Evolutionary conservation across 1,140 invertebrate genomes (phyloP), one percentile per base, ranked within the genome.

Genomic region (Copidosoma floridanum): DNA sequence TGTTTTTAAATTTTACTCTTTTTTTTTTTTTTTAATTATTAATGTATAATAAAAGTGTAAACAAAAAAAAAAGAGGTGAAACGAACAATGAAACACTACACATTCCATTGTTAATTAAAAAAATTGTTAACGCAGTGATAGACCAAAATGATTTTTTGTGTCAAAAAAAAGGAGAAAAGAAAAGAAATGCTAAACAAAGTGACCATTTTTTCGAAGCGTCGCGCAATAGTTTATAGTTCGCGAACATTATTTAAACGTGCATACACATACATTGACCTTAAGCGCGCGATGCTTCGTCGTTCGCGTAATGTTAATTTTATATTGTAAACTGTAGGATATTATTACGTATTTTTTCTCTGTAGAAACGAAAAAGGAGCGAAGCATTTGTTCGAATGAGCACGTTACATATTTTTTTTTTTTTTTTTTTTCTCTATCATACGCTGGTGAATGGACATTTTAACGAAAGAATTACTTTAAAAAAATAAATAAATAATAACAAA

Each of bases 81-180:
- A 59, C 26, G 46, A 44, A 46, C 48, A 40, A 59, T 37, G 63
- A 64, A 70, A 69, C 62, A 68, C 71, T 72, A 75, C 69, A 77
- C 77, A 79, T 78, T 78, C 73, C 75, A 75, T 73, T 72, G 61
- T 71, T 67, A 70, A 48, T 55, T 72, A 64, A 65, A 69, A 61
- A 52, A 64, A 65, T 69, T 65, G 66, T 70, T 64, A 47, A 48
- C 21, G 32, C 48, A 61, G 58, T 54, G 41, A 61, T 54, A 54
- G 32, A 32, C 35, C 18, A 54, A 12, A 21, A 54, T 47, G 38
- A 54, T 53, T 61, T 53, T 46, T 37, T 54, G 51, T 54, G 32
- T 57, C 47, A 38, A 21, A 37, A 44, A 18, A 12, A 37, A 47
- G 38, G 14, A n/a, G n/a, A n/a, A n/a, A n/a, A n/a, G n/a, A n/a